A percentile compares a stretch with the other conserved stretches of the same genome.
Conservation (phyloP, 2,888 invertebrate species). For the Athalia circularis region DNA sequence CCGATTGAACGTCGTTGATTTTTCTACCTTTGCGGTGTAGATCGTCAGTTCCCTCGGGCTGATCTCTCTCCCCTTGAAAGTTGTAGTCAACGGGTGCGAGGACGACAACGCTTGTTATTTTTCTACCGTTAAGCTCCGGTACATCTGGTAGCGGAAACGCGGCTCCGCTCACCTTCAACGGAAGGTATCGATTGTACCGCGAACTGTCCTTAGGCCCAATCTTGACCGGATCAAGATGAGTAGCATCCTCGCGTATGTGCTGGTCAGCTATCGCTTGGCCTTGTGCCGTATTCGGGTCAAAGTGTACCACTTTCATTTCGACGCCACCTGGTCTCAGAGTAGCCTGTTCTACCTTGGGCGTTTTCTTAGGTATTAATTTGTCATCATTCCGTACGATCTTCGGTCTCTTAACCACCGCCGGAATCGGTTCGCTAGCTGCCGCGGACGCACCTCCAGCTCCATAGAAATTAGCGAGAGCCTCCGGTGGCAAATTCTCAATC, state of each 20-base stretch:
- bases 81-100: slow-evolving; percentile 88
- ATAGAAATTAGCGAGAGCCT: slow-evolving; percentile 91
- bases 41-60: slow-evolving; percentile 62
- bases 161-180: slow-evolving; percentile 89
- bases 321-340: slow-evolving; percentile 77
- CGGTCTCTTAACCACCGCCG: slow-evolving; percentile 78
- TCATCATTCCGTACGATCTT: slow-evolving; percentile 54
- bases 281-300: slow-evolving; percentile 84
- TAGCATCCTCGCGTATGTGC: slow-evolving; percentile 84
- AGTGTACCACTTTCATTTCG: slow-evolving; percentile 91
- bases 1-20: slow-evolving; percentile 80
- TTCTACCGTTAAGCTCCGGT: slow-evolving; percentile 83
- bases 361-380: slow-evolving; percentile 57
- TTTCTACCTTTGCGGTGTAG: slow-evolving; percentile 68
- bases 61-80: slow-evolving; percentile 71
- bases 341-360: slow-evolving; percentile 69
- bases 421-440: slow-evolving; percentile 80
- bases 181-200: slow-evolving; percentile 89
- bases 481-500: slow-evolving; percentile 88
- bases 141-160: slow-evolving; percentile 90
- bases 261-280: slow-evolving; percentile 83
- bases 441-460: slow-evolving; percentile 88
- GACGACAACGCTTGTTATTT: slow-evolving; percentile 90
- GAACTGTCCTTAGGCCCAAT: slow-evolving; percentile 76
- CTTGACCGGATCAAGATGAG: slow-evolving; percentile 84